A percentile compares a stretch with the other conserved stretches of the same genome.
phyloP scores from a whole-genome alignment of 2,797 vertebrate species.

The Danio aesculapii region DNA sequence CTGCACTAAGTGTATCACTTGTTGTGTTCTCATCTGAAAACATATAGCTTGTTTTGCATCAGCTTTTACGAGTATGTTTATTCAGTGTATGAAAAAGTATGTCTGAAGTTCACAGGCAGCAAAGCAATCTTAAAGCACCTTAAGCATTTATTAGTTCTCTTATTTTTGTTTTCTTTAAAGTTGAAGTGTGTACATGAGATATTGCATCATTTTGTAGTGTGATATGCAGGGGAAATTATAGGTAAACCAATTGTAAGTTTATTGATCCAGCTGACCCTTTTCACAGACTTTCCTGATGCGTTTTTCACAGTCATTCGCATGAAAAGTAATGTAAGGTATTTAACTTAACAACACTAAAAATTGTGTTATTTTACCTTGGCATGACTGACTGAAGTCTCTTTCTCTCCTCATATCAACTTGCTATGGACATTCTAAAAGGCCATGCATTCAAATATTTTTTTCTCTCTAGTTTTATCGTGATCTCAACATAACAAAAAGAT shows the following conservation, averaged over 20 bases:
- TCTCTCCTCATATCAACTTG: too few species aligned
- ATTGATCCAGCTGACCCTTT: background rate
- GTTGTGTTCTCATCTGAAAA: constrained; percentile 39
- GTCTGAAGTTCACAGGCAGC: constrained; percentile 31
- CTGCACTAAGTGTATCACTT: constrained; percentile 46
- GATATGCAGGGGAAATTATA: background rate
- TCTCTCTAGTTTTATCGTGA: too few species aligned
- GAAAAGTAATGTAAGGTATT: too few species aligned
- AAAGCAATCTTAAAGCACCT: constrained; percentile 82
- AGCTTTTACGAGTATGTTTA: constrained; percentile 21
- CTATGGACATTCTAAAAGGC: too few species aligned
- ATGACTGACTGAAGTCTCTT: too few species aligned
- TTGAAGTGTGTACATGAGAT: constrained; percentile 24
- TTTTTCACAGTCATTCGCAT: too few species aligned
- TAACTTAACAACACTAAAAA: too few species aligned
- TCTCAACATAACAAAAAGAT: too few species aligned
- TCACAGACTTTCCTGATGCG: too few species aligned
- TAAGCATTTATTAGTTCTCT: constrained; percentile 73
- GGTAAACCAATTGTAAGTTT: background rate
- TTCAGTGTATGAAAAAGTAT: constrained; percentile 33
- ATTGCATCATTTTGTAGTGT: background rate
- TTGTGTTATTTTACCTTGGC: too few species aligned
- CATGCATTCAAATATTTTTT: too few species aligned
- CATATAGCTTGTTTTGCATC: constrained; percentile 36
- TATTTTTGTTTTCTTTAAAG: constrained; percentile 58